Evolutionary conservation across 2,113 vertebrate genomes (phyloP).

Genomic region (Ceyx melanurus): DNA sequence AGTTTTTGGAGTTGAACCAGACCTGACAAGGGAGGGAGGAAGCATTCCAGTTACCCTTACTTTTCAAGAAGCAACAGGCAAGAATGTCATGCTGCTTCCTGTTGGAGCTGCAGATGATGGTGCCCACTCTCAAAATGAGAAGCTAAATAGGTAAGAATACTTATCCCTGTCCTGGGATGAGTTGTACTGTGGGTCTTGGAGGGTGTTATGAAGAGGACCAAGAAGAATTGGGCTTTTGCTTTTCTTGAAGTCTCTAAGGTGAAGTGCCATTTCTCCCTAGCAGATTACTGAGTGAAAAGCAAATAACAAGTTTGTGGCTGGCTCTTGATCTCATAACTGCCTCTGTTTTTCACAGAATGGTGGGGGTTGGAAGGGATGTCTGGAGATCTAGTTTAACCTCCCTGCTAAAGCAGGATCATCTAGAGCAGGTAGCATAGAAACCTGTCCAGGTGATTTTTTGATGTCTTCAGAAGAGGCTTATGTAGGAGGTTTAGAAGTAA

Average conservation of each 20-base stretch:
- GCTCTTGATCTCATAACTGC: neutral
- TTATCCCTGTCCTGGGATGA: neutral
- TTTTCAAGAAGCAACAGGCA: constrained; percentile 95
- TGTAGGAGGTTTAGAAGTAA: neutral
- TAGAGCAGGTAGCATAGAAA: neutral
- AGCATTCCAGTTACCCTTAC: constrained; percentile 96
- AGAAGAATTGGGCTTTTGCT: neutral
- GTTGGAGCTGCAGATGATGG: constrained; percentile 93
- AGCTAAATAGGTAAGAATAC: constrained; percentile 87
- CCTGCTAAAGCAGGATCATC: neutral
- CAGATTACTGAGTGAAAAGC: neutral
- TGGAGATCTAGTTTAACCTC: neutral
- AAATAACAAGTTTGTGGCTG: neutral
- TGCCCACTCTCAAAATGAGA: constrained; percentile 97
- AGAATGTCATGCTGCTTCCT: constrained; percentile 95
- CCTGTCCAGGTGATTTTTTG: neutral
- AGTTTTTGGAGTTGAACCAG: constrained; percentile 96
- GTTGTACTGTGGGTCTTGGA: neutral
- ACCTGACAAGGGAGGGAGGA: constrained; percentile 93
- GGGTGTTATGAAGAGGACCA: neutral
- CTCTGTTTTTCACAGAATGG: neutral
- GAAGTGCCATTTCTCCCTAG: neutral
- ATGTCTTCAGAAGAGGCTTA: neutral
- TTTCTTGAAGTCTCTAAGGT: neutral
- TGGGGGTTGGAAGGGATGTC: neutral